A percentile compares a stretch with the other conserved stretches of the same genome.
These are phyloP conservation scores for Lordiphosa stackelbergi DNA, from an alignment of 1,140 invertebrate genomes.

Conservation along the genomic window DNA sequence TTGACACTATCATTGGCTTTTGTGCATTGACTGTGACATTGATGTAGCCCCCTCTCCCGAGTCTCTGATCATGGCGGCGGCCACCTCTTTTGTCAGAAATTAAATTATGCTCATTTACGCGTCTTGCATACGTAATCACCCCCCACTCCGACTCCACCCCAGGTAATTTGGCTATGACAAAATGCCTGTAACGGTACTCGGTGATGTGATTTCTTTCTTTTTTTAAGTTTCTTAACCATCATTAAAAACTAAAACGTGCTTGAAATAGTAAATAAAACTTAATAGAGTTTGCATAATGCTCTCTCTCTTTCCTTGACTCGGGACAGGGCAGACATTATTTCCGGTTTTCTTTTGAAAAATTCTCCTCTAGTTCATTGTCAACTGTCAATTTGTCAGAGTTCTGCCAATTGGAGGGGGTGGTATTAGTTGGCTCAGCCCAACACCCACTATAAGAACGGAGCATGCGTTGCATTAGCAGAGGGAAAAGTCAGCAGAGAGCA, in stretches of 20 bases:
- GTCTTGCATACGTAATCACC: constrained; percentile 59
- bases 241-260: constrained; percentile 58
- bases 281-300: constrained; percentile 54
- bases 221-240: constrained; percentile 35
- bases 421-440: too few relatives aligned
- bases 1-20: constrained; percentile 23
- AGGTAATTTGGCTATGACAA: constrained; percentile 60
- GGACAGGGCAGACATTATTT: constrained; percentile 48
- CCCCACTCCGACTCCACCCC: constrained; percentile 12
- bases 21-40: constrained; percentile 76
- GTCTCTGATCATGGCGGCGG: background rate
- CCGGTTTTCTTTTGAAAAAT: constrained; percentile 32
- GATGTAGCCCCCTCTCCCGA: constrained; percentile 10
- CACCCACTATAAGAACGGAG: constrained; percentile 4
- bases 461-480: constrained; percentile 33
- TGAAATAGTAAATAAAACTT: constrained; percentile 38
- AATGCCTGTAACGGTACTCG: constrained; percentile 60
- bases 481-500: constrained; percentile 4
- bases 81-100: constrained; percentile 18
- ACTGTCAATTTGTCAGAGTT: constrained; percentile 36
- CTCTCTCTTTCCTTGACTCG: background rate
- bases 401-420: constrained; percentile 19
- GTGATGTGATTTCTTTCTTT: constrained; percentile 34
- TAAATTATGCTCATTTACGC: constrained; percentile 66
- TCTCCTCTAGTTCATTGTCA: constrained; percentile 66